Evolutionary conservation across 2,797 vertebrate species (phyloP).

Genomic region (Sebastes nivosus): DNA sequence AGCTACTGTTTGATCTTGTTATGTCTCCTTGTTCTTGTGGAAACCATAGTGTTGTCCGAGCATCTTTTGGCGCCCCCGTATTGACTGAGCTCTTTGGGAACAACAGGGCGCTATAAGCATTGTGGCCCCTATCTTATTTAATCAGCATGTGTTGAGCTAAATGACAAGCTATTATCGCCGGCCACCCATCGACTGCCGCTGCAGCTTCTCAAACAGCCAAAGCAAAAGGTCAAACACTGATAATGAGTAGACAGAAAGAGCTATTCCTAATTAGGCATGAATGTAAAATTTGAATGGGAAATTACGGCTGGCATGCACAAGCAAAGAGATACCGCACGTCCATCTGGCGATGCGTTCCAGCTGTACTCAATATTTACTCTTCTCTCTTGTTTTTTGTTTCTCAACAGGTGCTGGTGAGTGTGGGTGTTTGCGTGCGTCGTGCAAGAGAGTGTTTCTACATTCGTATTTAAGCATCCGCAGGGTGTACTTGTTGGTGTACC

Average conservation of each 20-base stretch:
- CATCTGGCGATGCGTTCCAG: conserved; percentile 45
- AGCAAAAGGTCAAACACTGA: conserved; percentile 82
- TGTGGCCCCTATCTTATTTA: conserved; percentile 81
- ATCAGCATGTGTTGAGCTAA: conserved; percentile 77
- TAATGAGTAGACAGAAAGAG: conserved; percentile 74
- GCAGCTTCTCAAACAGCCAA: conserved; percentile 73
- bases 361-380: conserved; percentile 32
- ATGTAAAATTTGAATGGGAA: conserved; percentile 73
- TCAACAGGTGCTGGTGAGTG: conserved; percentile 15
- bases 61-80: conserved; percentile 40
- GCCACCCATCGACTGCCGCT: conserved; percentile 71
- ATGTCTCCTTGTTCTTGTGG: conserved; percentile 31
- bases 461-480: conserved; percentile 22
- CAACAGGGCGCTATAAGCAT: conserved; percentile 41
- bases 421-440: not conserved
- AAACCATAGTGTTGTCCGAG: conserved; percentile 54
- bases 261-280: conserved; percentile 73
- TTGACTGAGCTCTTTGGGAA: conserved; percentile 55
- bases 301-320: conserved; percentile 39
- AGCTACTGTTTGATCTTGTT: conserved; percentile 60
- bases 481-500: conserved; percentile 30
- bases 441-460: conserved; percentile 9
- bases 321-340: conserved; percentile 13
- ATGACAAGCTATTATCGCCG: conserved; percentile 74
- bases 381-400: conserved; percentile 19